Percentiles rank a stretch among this genome's conserved stretches.
phyloP scores from a whole-genome alignment of 2,888 invertebrate species.

The Nasonovia ribisnigri region DNA sequence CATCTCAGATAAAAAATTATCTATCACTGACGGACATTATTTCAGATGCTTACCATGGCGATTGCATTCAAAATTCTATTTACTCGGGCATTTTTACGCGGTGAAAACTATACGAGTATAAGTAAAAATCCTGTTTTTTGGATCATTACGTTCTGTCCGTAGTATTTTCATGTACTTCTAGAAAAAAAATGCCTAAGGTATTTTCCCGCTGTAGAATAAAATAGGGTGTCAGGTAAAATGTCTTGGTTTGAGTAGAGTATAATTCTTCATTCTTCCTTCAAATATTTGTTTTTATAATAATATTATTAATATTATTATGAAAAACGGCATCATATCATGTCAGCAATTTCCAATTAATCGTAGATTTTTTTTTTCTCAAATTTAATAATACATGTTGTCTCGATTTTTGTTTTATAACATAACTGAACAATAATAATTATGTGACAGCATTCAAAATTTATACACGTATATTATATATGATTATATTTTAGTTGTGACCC shows the following conservation, averaged over 20 bases:
- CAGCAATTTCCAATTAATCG: neutral
- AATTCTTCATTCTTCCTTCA: neutral
- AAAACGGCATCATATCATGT: neutral
- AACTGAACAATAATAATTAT: neutral
- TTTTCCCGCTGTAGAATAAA: neutral
- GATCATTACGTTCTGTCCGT: neutral
- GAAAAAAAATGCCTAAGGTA: neutral
- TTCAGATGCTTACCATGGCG: too few relatives aligned
- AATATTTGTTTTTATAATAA: neutral
- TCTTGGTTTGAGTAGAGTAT: too few relatives aligned
- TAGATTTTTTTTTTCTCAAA: neutral
- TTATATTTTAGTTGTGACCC: neutral
- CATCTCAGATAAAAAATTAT: too few relatives aligned
- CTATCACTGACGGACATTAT: too few relatives aligned
- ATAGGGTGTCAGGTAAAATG: too few relatives aligned
- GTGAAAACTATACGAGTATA: too few relatives aligned
- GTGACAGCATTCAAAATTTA: neutral
- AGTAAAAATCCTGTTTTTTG: neutral
- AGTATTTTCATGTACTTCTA: neutral
- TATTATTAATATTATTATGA: neutral
- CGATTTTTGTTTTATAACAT: neutral
- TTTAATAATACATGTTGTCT: neutral
- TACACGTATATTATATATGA: too few relatives aligned
- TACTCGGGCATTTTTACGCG: too few relatives aligned
- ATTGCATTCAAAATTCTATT: too few relatives aligned